Base-by-base conservation (phyloP, 2,888 invertebrate species). In the Cosmopolites sordidus region DNA sequence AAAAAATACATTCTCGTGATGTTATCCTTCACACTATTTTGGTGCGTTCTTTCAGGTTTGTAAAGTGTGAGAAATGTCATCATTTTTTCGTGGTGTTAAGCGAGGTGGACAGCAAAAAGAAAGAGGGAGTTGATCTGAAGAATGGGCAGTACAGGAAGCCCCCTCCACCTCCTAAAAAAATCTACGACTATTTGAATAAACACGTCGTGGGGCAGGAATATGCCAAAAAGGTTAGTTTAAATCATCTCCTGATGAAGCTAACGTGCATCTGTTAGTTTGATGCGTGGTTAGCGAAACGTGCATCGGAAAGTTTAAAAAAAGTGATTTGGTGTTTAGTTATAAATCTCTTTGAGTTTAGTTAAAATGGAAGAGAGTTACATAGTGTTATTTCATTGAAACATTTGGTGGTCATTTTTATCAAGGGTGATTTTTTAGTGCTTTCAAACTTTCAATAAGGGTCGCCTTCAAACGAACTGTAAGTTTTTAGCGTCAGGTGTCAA, bases 21-120 rank as follows among this genome's bases (percentile, higher is more conserved):
- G 11, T 12, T 9, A 29, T 33, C 11, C 11, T 9, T 33, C 5
- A 33, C 16, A 38, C 4, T 33, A 43, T 50, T n/a, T n/a, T n/a
- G n/a, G n/a, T n/a, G n/a, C n/a, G n/a, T n/a, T n/a, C n/a, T n/a
- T 60, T 17, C 33, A 56, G 63, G 62, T 97, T 97, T 76, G 96
- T 97, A 30, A 96, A 95, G 76, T 97, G 97, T 76, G 95, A 96
- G 74, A 96, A 95, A 74, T 97, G 97, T 71, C 93, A 95, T 75
- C 95, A 96, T 73, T 96, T 97, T 79, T 97, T 96, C 73, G 94
- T 96, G 29, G 94, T 97, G 16, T 79, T 96, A 57, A 93, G 93
- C 62, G 95, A 96, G 68, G 85, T 90, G 30, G 95, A 96, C 75
- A 86, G 91, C 17, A 92, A 94, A 75, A 89, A 89, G 75, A 92